Evolutionary conservation across 2,888 invertebrate genomes (phyloP).

Genomic region (Agrotis clavis): DNA sequence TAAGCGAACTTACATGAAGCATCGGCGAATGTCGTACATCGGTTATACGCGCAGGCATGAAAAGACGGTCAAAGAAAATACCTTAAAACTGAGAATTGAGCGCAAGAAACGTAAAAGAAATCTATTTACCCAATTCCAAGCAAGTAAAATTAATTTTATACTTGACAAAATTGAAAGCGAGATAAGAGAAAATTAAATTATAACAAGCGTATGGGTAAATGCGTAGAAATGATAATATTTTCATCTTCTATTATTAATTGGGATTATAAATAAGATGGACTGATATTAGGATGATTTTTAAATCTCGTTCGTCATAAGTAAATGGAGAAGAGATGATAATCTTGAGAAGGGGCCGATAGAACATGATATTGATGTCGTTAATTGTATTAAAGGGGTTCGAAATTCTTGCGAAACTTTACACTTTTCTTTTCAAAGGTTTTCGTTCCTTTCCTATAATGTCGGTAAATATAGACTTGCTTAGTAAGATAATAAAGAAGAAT

Average conservation of each 20-base stretch:
- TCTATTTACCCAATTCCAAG: conserved; percentile 80
- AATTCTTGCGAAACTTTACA: conserved; percentile 28
- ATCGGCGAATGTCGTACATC: conserved; percentile 84
- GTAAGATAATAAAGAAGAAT: conserved; percentile 6
- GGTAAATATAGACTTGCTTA: neutral
- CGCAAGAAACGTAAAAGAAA: conserved; percentile 80
- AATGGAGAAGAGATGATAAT: conserved; percentile 47
- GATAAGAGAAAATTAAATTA: conserved; percentile 72
- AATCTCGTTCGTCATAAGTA: conserved; percentile 50
- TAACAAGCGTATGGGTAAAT: conserved; percentile 79
- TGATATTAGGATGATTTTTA: conserved; percentile 57
- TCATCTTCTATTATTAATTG: conserved; percentile 56
- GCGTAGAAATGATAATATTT: conserved; percentile 63
- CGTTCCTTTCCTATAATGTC: neutral
- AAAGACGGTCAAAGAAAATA: conserved; percentile 86
- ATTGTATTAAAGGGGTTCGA: conserved; percentile 21
- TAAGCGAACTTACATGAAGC: conserved; percentile 90
- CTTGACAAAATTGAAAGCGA: conserved; percentile 77
- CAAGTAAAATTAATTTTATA: conserved; percentile 75
- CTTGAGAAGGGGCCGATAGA: conserved; percentile 39
- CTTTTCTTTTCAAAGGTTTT: conserved; percentile 8
- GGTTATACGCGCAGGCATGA: conserved; percentile 86
- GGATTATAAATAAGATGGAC: conserved; percentile 45
- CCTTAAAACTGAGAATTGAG: conserved; percentile 85
- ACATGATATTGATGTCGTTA: conserved; percentile 52